These are phyloP conservation scores for Brachypteracias leptosomus DNA, from an alignment of 2,113 vertebrate genomes.

Conservation along the genomic window DNA sequence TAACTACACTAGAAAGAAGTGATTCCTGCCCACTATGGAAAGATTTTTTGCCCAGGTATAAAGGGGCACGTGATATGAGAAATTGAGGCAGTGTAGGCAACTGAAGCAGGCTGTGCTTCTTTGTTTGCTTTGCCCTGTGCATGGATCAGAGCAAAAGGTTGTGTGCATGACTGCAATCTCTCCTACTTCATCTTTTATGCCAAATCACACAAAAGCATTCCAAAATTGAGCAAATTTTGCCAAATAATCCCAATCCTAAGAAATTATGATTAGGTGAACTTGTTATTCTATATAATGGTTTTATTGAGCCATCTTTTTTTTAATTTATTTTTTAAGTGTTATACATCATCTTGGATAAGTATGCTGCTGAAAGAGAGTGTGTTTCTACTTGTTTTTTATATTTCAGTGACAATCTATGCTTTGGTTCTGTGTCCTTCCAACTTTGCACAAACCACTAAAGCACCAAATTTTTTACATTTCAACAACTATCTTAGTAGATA, in stretches of 20 bases:
- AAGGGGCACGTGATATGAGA: not conserved
- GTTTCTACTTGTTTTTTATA: not conserved
- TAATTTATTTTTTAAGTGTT: not conserved
- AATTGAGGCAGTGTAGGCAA: not conserved
- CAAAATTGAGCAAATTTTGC: not conserved
- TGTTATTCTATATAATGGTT: not conserved
- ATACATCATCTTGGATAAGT: not conserved
- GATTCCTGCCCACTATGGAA: not conserved
- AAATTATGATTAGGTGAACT: not conserved
- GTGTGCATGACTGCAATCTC: not conserved
- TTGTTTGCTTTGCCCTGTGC: not conserved
- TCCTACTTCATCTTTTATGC: not conserved
- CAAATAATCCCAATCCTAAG: not conserved
- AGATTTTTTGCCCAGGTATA: not conserved
- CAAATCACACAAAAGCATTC: not conserved
- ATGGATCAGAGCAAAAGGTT: not conserved
- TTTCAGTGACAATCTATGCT: not conserved
- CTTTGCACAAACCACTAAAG: not conserved
- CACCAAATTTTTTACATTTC: not conserved
- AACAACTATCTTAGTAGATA: not conserved
- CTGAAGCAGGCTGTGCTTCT: not conserved
- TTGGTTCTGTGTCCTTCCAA: not conserved
- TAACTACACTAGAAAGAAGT: not conserved
- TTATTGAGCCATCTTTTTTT: not conserved
- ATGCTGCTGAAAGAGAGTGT: not conserved